A percentile compares a stretch with the other conserved stretches of the same genome.
phyloP scores from a whole-genome alignment of 2,797 vertebrate species.

The Nyctalus aviator region DNA sequence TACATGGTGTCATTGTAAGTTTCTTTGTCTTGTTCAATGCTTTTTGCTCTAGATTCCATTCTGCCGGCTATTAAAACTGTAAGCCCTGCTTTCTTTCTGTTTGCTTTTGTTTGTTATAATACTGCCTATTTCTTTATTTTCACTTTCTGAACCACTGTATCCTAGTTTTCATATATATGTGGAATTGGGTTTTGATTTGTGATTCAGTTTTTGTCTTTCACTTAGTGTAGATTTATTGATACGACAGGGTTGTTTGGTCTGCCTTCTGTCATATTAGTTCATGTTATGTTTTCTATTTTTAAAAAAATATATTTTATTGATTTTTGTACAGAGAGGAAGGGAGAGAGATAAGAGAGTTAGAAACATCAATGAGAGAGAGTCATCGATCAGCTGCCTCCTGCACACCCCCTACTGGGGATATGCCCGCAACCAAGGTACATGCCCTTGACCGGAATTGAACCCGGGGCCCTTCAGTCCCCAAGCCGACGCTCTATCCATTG shows the following conservation, averaged over 20 bases:
- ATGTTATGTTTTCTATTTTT: constrained; percentile 34
- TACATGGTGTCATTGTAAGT: not conserved
- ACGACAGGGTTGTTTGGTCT: not conserved
- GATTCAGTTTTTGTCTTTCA: constrained; percentile 35
- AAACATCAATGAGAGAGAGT: no score
- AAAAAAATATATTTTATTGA: no score
- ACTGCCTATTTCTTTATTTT: constrained; percentile 19
- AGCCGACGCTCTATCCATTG: no score
- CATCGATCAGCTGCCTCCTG: no score
- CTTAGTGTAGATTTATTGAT: not conserved
- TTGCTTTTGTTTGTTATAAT: constrained; percentile 1
- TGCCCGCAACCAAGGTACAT: no score
- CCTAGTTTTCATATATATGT: not conserved
- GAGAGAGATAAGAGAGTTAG: no score
- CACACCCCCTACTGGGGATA: no score
- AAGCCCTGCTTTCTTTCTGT: not conserved
- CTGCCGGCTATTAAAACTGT: not conserved
- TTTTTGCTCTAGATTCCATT: constrained; percentile 2
- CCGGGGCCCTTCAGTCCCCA: no score
- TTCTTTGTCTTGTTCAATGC: not conserved
- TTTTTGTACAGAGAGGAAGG: no score
- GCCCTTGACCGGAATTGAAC: no score
- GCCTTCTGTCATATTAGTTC: not conserved
- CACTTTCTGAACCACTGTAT: not conserved
- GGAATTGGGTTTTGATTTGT: constrained; percentile 11